Conservation (phyloP, 2,888 invertebrate genomes). For the Ophion obscuratus region DNA sequence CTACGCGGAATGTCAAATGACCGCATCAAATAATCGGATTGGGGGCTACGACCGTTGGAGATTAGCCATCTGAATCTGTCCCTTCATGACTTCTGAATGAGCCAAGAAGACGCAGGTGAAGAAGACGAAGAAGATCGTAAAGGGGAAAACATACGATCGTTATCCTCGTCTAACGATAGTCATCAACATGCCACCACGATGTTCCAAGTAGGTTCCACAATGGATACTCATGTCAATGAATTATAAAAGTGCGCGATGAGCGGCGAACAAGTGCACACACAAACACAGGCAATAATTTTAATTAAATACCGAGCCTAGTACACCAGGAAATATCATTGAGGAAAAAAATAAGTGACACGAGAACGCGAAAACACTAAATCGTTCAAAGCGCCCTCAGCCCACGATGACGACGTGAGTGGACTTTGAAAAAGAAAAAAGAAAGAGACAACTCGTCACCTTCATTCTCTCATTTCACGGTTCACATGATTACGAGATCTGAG, state of each 20-base stretch:
- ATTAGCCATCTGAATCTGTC: no score
- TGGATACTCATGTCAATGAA: neutral
- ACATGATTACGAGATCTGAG: conserved; percentile 62
- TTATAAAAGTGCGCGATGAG: neutral
- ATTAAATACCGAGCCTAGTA: neutral
- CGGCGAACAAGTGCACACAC: neutral
- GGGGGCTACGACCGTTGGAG: no score
- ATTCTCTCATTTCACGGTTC: conserved; percentile 50
- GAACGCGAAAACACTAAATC: neutral
- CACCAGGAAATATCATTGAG: conserved; percentile 1
- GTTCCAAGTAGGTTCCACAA: no score
- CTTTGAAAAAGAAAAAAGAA: conserved; percentile 15
- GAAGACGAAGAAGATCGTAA: no score
- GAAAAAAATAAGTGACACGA: neutral
- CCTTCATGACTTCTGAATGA: no score
- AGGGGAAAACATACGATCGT: no score
- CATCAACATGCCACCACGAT: no score
- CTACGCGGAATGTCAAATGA: no score
- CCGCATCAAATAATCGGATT: no score
- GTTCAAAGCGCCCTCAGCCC: neutral
- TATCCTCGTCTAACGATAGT: no score
- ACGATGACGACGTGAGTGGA: neutral
- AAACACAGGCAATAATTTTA: neutral
- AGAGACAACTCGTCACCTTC: conserved; percentile 32
- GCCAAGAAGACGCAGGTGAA: no score